These are phyloP conservation scores for Trichonephila clavipes DNA, from an alignment of 1,140 invertebrate species.

Conservation along the genomic window DNA sequence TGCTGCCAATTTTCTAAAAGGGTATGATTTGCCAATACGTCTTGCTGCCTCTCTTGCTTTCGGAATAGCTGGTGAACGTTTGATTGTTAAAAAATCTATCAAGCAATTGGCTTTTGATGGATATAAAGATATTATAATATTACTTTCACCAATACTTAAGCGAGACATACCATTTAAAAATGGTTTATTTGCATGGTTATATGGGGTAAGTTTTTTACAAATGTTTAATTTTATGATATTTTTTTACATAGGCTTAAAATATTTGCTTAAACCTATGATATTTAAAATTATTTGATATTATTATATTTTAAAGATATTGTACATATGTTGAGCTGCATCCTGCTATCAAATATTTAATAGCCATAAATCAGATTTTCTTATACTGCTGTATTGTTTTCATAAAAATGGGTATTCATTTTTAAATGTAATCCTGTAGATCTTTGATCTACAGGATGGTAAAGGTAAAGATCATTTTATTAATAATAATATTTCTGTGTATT, in stretches of 20 bases:
- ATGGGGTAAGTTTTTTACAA: slow-evolving; percentile 56
- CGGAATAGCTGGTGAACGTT: slow-evolving; percentile 65
- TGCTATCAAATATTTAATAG: too few relatives aligned
- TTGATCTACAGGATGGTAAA: too few relatives aligned
- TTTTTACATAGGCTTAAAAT: background rate
- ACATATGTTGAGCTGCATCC: too few relatives aligned
- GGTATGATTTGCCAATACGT: slow-evolving; percentile 63
- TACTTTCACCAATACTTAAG: slow-evolving; percentile 62
- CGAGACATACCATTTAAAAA: slow-evolving; percentile 71
- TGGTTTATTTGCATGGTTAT: slow-evolving; percentile 71
- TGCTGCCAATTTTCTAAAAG: slow-evolving; percentile 71
- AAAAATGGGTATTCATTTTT: too few relatives aligned
- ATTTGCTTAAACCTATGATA: slow-evolving; percentile 80
- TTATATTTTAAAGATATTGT: too few relatives aligned
- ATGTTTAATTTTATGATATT: background rate
- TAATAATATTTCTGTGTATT: too few relatives aligned
- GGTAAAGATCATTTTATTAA: too few relatives aligned
- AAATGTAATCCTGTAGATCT: too few relatives aligned
- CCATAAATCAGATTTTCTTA: too few relatives aligned
- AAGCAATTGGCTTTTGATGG: slow-evolving; percentile 75
- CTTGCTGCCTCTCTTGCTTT: slow-evolving; percentile 69
- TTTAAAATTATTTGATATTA: background rate
- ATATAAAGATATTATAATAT: slow-evolving; percentile 72
- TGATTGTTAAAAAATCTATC: slow-evolving; percentile 71
- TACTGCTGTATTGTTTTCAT: too few relatives aligned